Percentiles rank a stretch among this genome's conserved stretches.
Evolutionary conservation across 2,888 invertebrate genomes (phyloP).

Genomic region (Aethes cnicana): DNA sequence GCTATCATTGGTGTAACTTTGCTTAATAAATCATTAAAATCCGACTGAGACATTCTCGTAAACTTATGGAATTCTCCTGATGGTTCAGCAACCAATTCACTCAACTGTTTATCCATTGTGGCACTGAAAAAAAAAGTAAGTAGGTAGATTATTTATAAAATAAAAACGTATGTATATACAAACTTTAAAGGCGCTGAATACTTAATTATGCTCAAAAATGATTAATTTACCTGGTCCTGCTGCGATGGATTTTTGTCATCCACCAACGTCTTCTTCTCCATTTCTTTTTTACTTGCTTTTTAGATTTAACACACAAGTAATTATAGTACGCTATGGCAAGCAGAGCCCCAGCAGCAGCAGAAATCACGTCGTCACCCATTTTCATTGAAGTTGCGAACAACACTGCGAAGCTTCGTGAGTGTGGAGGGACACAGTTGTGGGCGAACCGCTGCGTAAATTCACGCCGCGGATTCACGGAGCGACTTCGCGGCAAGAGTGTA

Average conservation of each 20-base stretch:
- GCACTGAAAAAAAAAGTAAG: conserved; percentile 18
- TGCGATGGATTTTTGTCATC: conserved; percentile 32
- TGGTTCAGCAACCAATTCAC: conserved; percentile 33
- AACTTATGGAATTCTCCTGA: conserved; percentile 36
- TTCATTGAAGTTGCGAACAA: conserved; percentile 18
- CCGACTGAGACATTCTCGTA: conserved; percentile 33
- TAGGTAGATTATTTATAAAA: not conserved
- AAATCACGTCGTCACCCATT: conserved; percentile 10
- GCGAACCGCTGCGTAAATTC: conserved; percentile 8
- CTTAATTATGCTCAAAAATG: conserved; percentile 2
- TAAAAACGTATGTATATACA: not conserved
- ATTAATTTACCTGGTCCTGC: conserved; percentile 26
- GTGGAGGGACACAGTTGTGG: conserved; percentile 12
- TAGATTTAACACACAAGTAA: conserved; percentile 3
- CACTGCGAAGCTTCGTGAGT: conserved; percentile 17
- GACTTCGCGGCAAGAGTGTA: conserved; percentile 7
- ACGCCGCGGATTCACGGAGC: conserved; percentile 10
- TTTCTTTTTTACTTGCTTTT: conserved; percentile 16
- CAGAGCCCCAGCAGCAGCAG: conserved; percentile 7
- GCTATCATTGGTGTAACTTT: conserved; percentile 24
- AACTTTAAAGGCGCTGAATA: not conserved
- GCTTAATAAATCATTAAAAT: conserved; percentile 32
- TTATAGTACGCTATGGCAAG: conserved; percentile 4
- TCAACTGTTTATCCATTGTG: conserved; percentile 33
- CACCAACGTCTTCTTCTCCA: conserved; percentile 28